phyloP scores from a whole-genome alignment of 2,797 vertebrate species.

The Limosa lapponica region DNA sequence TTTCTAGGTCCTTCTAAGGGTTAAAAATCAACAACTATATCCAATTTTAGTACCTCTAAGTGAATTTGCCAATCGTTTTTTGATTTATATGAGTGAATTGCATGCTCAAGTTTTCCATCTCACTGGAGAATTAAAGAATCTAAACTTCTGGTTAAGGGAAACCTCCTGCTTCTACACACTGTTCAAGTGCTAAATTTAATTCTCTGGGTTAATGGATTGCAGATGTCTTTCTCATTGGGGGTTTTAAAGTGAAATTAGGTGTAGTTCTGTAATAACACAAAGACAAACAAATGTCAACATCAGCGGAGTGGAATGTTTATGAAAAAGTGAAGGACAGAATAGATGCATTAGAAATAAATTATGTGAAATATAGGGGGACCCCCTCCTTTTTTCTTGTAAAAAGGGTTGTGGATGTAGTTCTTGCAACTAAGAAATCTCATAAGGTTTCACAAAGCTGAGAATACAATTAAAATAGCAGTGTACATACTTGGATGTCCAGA shows the following conservation, averaged over 20 bases:
- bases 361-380: not conserved
- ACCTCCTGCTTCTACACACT: conserved; percentile 59
- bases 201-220: conserved; percentile 68
- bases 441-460: conserved; percentile 5
- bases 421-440: not conserved
- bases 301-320: conserved; percentile 53
- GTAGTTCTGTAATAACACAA: conserved; percentile 62
- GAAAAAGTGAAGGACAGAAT: conserved; percentile 30
- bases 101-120: conserved; percentile 61
- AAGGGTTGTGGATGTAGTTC: not conserved
- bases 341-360: conserved; percentile 13
- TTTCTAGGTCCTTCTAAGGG: not conserved
- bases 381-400: not conserved
- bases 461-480: not conserved
- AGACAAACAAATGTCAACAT: conserved; percentile 69
- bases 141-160: conserved; percentile 67
- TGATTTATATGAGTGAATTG: conserved; percentile 58
- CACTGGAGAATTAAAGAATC: conserved; percentile 70
- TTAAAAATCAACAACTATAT: conserved; percentile 29
- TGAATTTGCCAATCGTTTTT: conserved; percentile 22
- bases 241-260: conserved; percentile 70
- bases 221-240: conserved; percentile 68
- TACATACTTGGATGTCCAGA: not conserved
- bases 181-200: conserved; percentile 74
- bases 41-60: conserved; percentile 13